Evolutionary conservation across 2,113 vertebrate genomes (phyloP), one percentile per base, ranked within the genome.

Genomic region (Apteryx owenii): DNA sequence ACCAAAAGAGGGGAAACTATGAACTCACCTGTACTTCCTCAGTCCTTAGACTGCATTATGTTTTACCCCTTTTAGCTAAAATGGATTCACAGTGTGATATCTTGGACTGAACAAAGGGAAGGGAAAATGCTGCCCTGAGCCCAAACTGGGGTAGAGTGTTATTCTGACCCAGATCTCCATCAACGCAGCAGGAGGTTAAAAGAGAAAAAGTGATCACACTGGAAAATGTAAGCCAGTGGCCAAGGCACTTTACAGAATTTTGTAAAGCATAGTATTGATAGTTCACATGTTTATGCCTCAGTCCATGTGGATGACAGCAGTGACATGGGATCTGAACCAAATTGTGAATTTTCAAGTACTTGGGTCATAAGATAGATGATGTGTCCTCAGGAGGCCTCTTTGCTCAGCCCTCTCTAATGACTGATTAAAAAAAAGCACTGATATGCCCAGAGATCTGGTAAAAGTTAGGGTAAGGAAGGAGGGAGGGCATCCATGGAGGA

Each of bases 311-410:
- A 8, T 58, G 76, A 3, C 1, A 10, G 69, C 42, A 71, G 21
- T 1, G 4, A 11, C 14, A n/a, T 31, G 46, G 21, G 69, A 31
- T 36, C 17, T 31, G 65, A n/a, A 6, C 5, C 29, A 68, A 64
- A 20, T 50, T 23, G 38, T 16, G 31, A 20, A 3, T 25, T n/a
- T 65, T 48, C 36, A 65, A 26, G 72, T 68, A 0, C 72, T 68
- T 3, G 5, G 42, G 20, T 53, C n/a, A 0, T 16, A 72, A 22
- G 58, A 0, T 18, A 8, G 53, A 65, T 54, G 72, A 4, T 0
- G 1, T 1, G 8, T 48, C 62, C 38, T 90, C 31, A 2, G 58
- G 58, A 42, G 58, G 13, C 44, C 7, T 42, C 40, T 26, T 21
- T 36, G 0, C 2, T 10, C 64, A 53, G 69, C 26, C 26, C 42